phyloP scores from a whole-genome alignment of 2,113 vertebrate genomes.

The Cranoglanis bouderius region DNA sequence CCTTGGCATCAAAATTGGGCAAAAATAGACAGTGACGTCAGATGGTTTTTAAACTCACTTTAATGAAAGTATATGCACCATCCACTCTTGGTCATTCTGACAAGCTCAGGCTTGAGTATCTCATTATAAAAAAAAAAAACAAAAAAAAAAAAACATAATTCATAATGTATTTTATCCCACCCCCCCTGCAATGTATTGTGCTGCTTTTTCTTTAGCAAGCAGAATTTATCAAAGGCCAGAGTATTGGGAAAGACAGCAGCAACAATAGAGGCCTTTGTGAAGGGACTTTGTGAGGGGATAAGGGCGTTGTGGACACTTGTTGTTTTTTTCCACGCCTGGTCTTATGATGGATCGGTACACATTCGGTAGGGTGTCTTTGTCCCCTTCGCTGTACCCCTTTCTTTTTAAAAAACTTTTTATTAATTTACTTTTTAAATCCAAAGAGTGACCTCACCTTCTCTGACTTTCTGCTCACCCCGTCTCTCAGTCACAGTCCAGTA shows the following conservation, averaged over 20 bases:
- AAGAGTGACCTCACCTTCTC: slow-evolving; percentile 57
- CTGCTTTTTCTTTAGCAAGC: slow-evolving; percentile 52
- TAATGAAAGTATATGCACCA: neutral
- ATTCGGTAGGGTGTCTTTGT: slow-evolving; percentile 60
- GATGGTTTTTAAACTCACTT: neutral
- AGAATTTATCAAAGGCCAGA: slow-evolving; percentile 59
- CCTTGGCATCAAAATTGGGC: neutral
- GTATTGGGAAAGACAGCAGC: slow-evolving; percentile 54
- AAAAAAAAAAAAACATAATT: slow-evolving; percentile 33
- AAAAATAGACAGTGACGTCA: too few species aligned
- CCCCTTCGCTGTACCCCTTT: slow-evolving; percentile 34
- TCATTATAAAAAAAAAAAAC: neutral
- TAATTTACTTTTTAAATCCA: slow-evolving; percentile 28
- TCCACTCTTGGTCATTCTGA: slow-evolving; percentile 3
- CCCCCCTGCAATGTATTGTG: slow-evolving; percentile 43
- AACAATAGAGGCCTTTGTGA: slow-evolving; percentile 59
- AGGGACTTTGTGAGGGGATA: slow-evolving; percentile 55
- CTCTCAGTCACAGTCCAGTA: slow-evolving; percentile 7
- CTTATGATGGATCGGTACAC: slow-evolving; percentile 62
- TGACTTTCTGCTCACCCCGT: slow-evolving; percentile 41
- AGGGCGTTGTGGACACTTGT: slow-evolving; percentile 61
- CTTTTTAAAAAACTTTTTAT: slow-evolving; percentile 13
- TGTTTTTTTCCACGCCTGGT: slow-evolving; percentile 55
- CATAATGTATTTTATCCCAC: slow-evolving; percentile 49
- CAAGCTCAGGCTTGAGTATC: neutral